Conservation (phyloP, 2,888 invertebrate genomes). For the Coelopa pilipes region DNA sequence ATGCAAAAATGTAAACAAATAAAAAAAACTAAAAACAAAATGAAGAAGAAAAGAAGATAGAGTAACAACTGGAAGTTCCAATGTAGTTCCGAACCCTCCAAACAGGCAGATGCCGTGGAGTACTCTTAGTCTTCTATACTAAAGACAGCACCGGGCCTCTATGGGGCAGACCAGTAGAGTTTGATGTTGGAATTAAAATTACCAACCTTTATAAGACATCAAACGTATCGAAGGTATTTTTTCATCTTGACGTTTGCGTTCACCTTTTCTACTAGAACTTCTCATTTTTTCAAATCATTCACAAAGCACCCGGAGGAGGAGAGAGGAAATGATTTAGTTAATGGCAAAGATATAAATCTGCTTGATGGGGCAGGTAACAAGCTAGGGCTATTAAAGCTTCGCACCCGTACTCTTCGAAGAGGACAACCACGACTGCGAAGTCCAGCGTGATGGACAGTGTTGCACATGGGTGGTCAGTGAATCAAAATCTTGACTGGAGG, state of each 20-base stretch:
- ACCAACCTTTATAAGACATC: not conserved
- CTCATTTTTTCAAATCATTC: too few species aligned
- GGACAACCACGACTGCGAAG: not conserved
- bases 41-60: too few species aligned
- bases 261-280: too few species aligned
- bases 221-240: not conserved
- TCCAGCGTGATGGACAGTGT: not conserved
- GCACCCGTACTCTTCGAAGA: not conserved
- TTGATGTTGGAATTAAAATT: constrained; percentile 16
- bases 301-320: not conserved
- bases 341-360: constrained; percentile 6
- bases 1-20: too few species aligned
- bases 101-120: not conserved
- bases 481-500: not conserved
- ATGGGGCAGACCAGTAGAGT: constrained; percentile 8
- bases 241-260: not conserved
- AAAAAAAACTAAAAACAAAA: too few species aligned
- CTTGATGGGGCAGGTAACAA: not conserved
- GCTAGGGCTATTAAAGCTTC: constrained; percentile 8
- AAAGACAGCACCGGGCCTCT: not conserved
- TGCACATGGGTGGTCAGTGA: too few species aligned
- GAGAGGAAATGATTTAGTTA: constrained; percentile 8
- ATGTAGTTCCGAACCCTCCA: too few species aligned
- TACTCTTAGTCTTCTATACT: not conserved
- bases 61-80: too few species aligned